Conservation (phyloP, 1,140 invertebrate genomes). For the Glomeris maerens region DNA sequence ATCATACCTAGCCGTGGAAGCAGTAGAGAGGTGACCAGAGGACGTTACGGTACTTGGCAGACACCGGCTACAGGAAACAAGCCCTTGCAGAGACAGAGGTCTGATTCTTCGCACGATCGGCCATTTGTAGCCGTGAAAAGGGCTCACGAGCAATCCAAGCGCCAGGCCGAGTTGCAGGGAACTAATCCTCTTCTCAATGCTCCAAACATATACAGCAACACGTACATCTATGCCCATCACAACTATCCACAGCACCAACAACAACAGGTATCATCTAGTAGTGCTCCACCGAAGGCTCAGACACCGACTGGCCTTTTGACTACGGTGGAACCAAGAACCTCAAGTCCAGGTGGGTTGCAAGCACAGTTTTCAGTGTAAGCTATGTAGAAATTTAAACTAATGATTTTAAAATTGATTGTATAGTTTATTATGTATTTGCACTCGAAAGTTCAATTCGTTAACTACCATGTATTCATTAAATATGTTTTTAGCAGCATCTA, state of each 20-base stretch:
- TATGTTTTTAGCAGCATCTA: no score
- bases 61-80: conserved; percentile 16
- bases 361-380: no score
- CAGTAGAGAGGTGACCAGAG: conserved; percentile 24
- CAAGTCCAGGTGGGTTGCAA: conserved; percentile 3
- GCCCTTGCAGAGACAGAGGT: conserved; percentile 28
- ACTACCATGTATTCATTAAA: no score
- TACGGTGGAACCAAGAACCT: not conserved
- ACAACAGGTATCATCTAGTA: conserved; percentile 9
- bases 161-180: no score
- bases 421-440: no score
- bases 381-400: no score
- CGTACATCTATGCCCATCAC: no score
- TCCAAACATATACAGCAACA: no score
- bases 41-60: conserved; percentile 15
- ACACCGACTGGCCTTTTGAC: conserved; percentile 1
- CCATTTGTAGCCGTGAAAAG: conserved; percentile 48
- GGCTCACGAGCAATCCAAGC: conserved; percentile 48
- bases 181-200: no score
- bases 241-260: conserved; percentile 15
- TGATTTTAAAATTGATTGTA: no score
- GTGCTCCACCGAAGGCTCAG: not conserved
- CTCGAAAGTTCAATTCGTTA: no score
- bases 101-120: conserved; percentile 35
- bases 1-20: conserved; percentile 35